phyloP scores from a whole-genome alignment of 2,888 invertebrate genomes.

The Baccha elongata region DNA sequence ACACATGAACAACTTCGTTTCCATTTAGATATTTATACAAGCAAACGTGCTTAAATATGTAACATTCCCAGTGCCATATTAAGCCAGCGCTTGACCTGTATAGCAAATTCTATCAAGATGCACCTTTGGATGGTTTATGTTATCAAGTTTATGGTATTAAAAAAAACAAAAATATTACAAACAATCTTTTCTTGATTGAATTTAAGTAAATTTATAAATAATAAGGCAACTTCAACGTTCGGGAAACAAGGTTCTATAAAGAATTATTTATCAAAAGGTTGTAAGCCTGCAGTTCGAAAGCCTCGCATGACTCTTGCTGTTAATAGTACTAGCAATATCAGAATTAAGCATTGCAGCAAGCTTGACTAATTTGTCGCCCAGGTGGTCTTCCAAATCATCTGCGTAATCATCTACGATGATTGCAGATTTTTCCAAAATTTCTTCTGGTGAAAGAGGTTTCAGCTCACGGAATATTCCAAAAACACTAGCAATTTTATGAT shows the following conservation, averaged over 20 bases:
- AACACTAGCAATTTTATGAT: no score
- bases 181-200: not conserved
- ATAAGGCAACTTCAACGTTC: not conserved
- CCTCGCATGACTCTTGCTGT: not conserved
- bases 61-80: no score
- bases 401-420: not conserved
- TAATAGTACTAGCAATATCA: not conserved
- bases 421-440: constrained; percentile 1
- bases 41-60: no score
- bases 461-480: no score
- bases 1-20: no score
- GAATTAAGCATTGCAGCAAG: not conserved
- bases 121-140: no score
- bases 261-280: not conserved
- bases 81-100: no score
- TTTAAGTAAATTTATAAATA: not conserved
- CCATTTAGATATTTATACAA: no score
- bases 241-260: not conserved
- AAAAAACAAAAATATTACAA: not conserved
- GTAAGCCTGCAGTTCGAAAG: not conserved
- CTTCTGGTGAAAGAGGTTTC: not conserved
- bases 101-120: no score
- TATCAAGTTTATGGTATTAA: not conserved
- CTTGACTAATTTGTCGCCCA: not conserved
- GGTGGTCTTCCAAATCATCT: not conserved